phyloP scores from a whole-genome alignment of 2,888 invertebrate genomes.

The Platerodrilus igneus region DNA sequence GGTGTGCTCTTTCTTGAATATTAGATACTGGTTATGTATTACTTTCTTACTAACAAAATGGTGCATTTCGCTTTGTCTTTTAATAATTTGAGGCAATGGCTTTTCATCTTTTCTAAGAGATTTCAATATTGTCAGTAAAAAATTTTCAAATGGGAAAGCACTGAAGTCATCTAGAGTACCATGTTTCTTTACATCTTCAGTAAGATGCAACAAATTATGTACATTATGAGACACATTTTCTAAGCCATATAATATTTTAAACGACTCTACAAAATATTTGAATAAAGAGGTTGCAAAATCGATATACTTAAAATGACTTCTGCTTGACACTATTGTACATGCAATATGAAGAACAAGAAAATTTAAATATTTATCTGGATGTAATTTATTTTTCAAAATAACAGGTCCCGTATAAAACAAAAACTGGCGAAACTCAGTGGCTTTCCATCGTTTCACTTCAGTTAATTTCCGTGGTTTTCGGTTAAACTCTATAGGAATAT shows the following conservation, averaged over 20 bases:
- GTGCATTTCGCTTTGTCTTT: too few species aligned
- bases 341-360: conserved; percentile 16
- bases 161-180: conserved; percentile 7
- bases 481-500: conserved; percentile 17
- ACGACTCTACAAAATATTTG: conserved; percentile 8
- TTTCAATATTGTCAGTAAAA: too few species aligned
- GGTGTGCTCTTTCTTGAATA: too few species aligned
- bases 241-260: conserved; percentile 10
- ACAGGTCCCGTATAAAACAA: conserved; percentile 21
- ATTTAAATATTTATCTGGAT: conserved; percentile 13
- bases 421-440: conserved; percentile 19
- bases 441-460: conserved; percentile 23
- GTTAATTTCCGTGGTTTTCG: conserved; percentile 17
- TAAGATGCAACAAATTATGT: conserved; percentile 5
- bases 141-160: conserved; percentile 9
- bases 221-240: conserved; percentile 8
- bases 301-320: conserved; percentile 8
- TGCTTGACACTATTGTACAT: conserved; percentile 10
- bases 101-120: too few species aligned
- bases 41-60: too few species aligned
- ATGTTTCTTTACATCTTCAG: conserved; percentile 5
- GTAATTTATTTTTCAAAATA: conserved; percentile 13
- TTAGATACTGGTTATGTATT: too few species aligned
- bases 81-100: too few species aligned
- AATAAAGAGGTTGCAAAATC: conserved; percentile 6